Evolutionary conservation across 2,888 invertebrate species (phyloP).

Genomic region (Melipona bicolor): DNA sequence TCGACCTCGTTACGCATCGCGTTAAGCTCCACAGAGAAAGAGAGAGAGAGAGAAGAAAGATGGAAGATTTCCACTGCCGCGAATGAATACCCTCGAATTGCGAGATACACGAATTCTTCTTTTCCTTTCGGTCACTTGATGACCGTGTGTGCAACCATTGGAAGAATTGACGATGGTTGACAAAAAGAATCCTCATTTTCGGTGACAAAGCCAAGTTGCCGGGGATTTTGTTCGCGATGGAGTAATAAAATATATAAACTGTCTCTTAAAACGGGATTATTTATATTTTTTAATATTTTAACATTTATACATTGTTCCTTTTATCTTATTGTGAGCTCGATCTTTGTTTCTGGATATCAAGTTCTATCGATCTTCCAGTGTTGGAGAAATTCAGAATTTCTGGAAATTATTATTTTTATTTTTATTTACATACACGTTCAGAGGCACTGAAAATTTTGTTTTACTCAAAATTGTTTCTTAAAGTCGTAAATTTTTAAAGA

Average conservation of each 20-base stretch:
- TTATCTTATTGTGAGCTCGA: not conserved
- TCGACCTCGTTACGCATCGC: conserved; percentile 29
- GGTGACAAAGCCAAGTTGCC: not conserved
- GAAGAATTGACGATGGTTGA: not conserved
- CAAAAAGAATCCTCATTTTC: not conserved
- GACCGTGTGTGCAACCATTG: not conserved
- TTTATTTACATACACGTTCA: too few relatives aligned
- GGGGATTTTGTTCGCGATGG: not conserved
- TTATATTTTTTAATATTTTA: not conserved
- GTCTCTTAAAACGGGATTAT: not conserved
- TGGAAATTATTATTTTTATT: not conserved
- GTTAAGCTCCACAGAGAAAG: not conserved
- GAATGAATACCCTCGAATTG: not conserved
- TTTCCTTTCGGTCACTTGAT: not conserved
- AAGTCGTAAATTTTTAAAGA: not conserved
- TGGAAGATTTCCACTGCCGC: conserved; percentile 2
- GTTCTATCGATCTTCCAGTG: not conserved
- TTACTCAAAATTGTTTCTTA: not conserved
- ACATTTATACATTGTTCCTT: not conserved
- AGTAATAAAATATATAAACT: not conserved
- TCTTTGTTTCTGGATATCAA: not conserved
- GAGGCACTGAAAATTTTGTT: not conserved
- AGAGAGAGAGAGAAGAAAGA: not conserved
- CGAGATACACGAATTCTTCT: not conserved
- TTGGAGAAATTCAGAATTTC: not conserved